Percentiles rank a stretch among this genome's conserved stretches.
Conservation (phyloP, 2,888 invertebrate species). For the Baronia brevicornis region DNA sequence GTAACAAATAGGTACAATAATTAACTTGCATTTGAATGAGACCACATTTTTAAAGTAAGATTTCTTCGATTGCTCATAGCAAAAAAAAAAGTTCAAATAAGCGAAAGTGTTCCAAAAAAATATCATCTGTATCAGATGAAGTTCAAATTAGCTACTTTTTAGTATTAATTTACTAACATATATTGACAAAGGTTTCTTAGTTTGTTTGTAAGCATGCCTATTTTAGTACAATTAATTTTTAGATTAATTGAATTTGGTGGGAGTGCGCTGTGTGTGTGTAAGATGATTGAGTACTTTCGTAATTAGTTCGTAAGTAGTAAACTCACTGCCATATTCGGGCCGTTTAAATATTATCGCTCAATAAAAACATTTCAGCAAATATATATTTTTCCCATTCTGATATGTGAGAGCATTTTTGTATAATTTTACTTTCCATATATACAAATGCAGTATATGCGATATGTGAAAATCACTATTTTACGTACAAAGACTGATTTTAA, state of each 20-base stretch:
- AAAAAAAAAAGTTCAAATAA: conserved; percentile 57
- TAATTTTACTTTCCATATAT: no score
- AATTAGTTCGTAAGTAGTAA: conserved; percentile 6
- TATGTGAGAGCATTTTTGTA: no score
- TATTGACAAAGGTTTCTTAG: conserved; percentile 47
- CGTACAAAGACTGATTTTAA: no score
- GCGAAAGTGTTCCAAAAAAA: conserved; percentile 46
- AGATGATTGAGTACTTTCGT: conserved; percentile 18
- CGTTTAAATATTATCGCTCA: no score
- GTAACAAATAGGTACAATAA: conserved; percentile 9
- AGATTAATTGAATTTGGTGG: conserved; percentile 54
- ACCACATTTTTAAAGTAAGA: conserved; percentile 15
- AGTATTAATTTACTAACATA: conserved; percentile 61
- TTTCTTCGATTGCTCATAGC: conserved; percentile 48
- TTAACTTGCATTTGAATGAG: conserved; percentile 5
- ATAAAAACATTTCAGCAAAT: no score
- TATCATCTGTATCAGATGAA: conserved; percentile 72
- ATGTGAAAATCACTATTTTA: no score
- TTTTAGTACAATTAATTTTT: conserved; percentile 71
- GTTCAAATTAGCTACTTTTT: conserved; percentile 61
- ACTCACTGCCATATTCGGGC: conserved; percentile 10
- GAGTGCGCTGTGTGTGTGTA: conserved; percentile 50
- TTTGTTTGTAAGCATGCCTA: conserved; percentile 66
- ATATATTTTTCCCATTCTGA: no score
- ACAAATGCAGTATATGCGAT: no score